These are phyloP conservation scores for Eupithecia abbreviata DNA, from an alignment of 2,888 invertebrate species.

Conservation along the genomic window DNA sequence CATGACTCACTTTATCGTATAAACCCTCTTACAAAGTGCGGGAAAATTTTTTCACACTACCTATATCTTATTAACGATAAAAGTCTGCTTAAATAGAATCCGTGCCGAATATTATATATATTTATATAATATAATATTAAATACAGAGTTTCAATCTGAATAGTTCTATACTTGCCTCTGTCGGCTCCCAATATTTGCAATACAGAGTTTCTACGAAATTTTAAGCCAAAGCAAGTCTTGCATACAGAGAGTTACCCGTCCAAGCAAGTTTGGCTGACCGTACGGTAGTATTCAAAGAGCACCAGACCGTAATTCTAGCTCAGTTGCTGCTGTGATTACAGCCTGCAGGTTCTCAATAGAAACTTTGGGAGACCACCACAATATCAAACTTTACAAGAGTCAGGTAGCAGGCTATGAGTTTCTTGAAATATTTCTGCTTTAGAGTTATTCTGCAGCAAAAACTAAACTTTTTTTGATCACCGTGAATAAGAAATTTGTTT, in stretches of 20 bases:
- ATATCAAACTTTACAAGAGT: neutral
- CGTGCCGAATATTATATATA: neutral
- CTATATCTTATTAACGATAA: neutral
- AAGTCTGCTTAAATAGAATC: neutral
- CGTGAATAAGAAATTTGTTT: neutral
- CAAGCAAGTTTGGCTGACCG: constrained; percentile 10
- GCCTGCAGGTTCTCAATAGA: constrained; percentile 46
- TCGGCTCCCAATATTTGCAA: neutral
- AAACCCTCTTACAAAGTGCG: constrained; percentile 34
- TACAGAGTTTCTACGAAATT: neutral
- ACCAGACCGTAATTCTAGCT: constrained; percentile 14
- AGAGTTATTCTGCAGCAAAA: neutral
- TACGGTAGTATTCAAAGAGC: constrained; percentile 10
- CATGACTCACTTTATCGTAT: constrained; percentile 27
- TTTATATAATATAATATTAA: too few relatives aligned
- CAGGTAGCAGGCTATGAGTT: neutral
- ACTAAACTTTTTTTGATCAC: neutral
- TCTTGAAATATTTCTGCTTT: neutral
- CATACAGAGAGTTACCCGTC: neutral
- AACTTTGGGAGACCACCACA: constrained; percentile 13
- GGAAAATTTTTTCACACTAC: constrained; percentile 18
- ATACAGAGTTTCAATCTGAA: too few relatives aligned
- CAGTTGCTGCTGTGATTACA: neutral
- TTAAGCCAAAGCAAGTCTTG: neutral
- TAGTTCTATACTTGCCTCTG: neutral